phyloP scores from a whole-genome alignment of 1,140 invertebrate species.

The Orchesella cincta region DNA sequence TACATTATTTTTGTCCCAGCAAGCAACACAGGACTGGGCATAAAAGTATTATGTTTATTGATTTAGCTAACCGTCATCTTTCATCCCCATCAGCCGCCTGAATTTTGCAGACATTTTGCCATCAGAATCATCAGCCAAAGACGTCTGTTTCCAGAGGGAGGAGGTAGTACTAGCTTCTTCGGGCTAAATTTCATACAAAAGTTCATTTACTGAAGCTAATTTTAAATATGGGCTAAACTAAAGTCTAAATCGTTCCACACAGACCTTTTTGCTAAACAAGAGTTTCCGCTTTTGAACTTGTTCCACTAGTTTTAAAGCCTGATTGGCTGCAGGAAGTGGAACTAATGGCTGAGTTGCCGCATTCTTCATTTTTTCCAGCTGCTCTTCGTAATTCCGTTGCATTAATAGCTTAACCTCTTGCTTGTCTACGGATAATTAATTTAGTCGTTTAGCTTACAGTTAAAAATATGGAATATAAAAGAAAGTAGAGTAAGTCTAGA shows the following conservation, averaged over 20 bases:
- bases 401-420: conserved; percentile 34
- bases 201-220: no score
- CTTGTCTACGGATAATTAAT: conserved; percentile 30
- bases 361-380: conserved; percentile 38
- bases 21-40: neutral
- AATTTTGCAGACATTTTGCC: conserved; percentile 92
- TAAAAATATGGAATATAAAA: no score
- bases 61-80: conserved; percentile 61
- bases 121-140: conserved; percentile 84
- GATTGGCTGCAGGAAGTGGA: neutral
- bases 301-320: conserved; percentile 78
- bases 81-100: conserved; percentile 92
- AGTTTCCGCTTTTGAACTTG: conserved; percentile 86
- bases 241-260: no score
- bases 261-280: conserved; percentile 77
- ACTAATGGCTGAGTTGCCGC: neutral
- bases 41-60: neutral
- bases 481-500: no score
- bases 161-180: conserved; percentile 39
- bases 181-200: conserved; percentile 27
- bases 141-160: conserved; percentile 77
- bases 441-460: no score
- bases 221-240: conserved; percentile 16
- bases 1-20: neutral
- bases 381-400: conserved; percentile 43